These are phyloP conservation scores for Sarcophaga rosellei DNA, from an alignment of 2,888 invertebrate genomes.

Conservation along the genomic window DNA sequence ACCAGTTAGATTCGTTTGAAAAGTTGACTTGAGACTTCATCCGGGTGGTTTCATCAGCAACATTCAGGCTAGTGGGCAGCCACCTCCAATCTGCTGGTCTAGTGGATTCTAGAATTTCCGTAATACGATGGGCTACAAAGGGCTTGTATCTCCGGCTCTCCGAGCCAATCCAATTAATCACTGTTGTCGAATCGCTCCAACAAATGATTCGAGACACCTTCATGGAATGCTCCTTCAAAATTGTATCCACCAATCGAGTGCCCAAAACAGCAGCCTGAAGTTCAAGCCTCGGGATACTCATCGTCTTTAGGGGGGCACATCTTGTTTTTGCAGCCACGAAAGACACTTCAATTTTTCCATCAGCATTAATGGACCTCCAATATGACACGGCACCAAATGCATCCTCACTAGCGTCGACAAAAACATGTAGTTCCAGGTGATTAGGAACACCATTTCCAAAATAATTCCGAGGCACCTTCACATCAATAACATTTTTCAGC, in stretches of 20 bases:
- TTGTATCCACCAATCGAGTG: not conserved
- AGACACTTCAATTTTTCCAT: constrained; percentile 20
- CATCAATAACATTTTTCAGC: constrained; percentile 3
- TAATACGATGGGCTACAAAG: constrained; percentile 49
- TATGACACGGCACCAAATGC: constrained; percentile 64
- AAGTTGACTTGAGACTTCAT: no score
- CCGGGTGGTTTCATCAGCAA: no score
- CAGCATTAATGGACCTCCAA: constrained; percentile 34
- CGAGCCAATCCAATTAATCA: constrained; percentile 41
- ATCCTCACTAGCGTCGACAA: constrained; percentile 54
- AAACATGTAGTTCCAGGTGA: constrained; percentile 44
- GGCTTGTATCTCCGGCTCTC: constrained; percentile 35
- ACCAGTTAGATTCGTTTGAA: no score
- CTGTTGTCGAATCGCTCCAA: constrained; percentile 42
- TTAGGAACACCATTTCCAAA: constrained; percentile 13
- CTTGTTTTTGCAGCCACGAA: constrained; percentile 49
- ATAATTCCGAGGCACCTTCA: constrained; percentile 33
- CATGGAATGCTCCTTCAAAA: no score
- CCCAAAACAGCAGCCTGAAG: constrained; percentile 3
- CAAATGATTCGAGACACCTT: not conserved
- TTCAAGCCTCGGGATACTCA: constrained; percentile 23
- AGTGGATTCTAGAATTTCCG: constrained; percentile 56
- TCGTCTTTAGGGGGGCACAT: constrained; percentile 53
- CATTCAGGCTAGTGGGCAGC: constrained; percentile 64
- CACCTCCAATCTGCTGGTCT: not conserved